A percentile compares a stretch with the other conserved stretches of the same genome.
phyloP scores from a whole-genome alignment of 2,113 vertebrate species.

The Ranitomeya imitator region DNA sequence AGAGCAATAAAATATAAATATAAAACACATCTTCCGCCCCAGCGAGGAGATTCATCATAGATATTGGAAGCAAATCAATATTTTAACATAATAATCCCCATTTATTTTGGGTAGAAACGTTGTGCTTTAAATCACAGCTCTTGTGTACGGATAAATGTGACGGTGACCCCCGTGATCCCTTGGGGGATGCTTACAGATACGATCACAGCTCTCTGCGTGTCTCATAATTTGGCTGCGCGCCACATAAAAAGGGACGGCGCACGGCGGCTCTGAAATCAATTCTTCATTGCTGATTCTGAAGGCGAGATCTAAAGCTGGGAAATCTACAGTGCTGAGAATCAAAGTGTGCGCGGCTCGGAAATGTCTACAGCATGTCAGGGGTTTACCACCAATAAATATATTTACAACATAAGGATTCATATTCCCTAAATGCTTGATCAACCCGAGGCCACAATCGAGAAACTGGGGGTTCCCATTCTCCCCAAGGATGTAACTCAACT shows the following conservation, averaged over 20 bases:
- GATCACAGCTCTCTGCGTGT: background rate
- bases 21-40: constrained; percentile 14
- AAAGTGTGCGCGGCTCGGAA: background rate
- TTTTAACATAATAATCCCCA: constrained; percentile 42
- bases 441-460: too few relatives aligned
- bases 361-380: background rate
- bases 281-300: background rate
- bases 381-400: background rate
- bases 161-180: background rate
- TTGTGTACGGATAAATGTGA: constrained; percentile 1
- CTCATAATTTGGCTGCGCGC: constrained; percentile 4
- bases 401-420: background rate
- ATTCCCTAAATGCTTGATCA: too few relatives aligned
- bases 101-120: constrained; percentile 14
- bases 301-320: background rate
- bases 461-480: too few relatives aligned
- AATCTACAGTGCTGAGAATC: background rate
- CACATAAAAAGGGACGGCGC: background rate
- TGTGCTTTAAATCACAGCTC: constrained; percentile 6
- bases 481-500: too few relatives aligned
- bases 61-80: constrained; percentile 30
- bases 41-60: constrained; percentile 21
- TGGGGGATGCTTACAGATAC: constrained; percentile 4
- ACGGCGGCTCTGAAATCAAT: background rate
- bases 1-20: constrained; percentile 34